Base-by-base conservation (phyloP, 2,113 vertebrate genomes). In the Archocentrus centrarchus region DNA sequence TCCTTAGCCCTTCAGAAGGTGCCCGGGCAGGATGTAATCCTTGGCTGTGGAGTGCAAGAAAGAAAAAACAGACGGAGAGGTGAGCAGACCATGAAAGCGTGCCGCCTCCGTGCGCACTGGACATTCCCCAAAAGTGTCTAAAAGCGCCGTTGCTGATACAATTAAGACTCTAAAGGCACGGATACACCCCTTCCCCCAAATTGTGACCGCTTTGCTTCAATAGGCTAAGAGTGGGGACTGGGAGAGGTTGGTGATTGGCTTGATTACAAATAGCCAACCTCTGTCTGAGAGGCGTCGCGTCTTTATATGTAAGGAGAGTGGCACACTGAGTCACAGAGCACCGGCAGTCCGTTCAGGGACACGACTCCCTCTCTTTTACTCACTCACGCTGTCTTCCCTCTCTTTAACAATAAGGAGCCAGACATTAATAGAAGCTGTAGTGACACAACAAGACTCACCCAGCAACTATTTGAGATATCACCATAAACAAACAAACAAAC, bases 211-310 rank as follows among this genome's bases (percentile, higher is more conserved):
- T 80, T 76, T 84, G 75, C 86, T 75, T 88, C 88, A 87, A 58
- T 77, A 80, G 86, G 84, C 81, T 88, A 50, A 7, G 61, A 58
- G 47, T 47, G 58, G 61, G 75, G 62, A 81, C 79, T 84, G 64
- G 35, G 59, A 80, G 66, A 88, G 87, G 73, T 73, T 81, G 86
- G 66, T 89, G 91, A 91, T 92, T 94, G 93, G 93, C 90, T 92
- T 91, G 88, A 91, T 93, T 86, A 92, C 87, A 89, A 90, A 89
- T 87, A 87, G 63, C 82, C 81, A 81, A 94, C 89, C 89, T 88
- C 83, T 82, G 84, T 86, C 88, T 76, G 85, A 61, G 86, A 86
- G 85, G 78, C 55, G 18, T 35, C 2, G 75, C 20, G 77, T 79
- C 68, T 84, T 90, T 81, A 57, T 88, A 58, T 76, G 87, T 88